These are phyloP conservation scores for Malurus splendens DNA, from an alignment of 2,797 vertebrate species.

Conservation along the genomic window DNA sequence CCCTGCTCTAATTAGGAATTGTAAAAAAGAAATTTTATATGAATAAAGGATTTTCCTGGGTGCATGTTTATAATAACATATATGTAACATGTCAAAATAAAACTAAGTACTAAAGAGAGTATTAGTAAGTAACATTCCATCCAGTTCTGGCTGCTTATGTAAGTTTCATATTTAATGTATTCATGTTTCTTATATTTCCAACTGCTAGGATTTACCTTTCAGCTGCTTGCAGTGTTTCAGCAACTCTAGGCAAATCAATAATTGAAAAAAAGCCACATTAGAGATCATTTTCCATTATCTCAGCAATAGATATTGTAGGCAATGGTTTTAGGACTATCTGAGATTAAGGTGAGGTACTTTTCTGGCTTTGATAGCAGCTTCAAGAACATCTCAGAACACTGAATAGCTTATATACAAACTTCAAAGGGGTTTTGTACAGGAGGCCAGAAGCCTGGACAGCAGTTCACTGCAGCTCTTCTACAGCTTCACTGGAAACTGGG, in stretches of 20 bases:
- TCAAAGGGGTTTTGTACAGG: not conserved
- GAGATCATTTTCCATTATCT: not conserved
- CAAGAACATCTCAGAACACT: constrained; percentile 17
- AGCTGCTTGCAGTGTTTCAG: not conserved
- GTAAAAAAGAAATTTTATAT: not conserved
- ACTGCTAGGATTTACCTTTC: not conserved
- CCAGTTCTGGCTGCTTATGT: not conserved
- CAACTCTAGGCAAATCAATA: not conserved
- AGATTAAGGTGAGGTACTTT: not conserved
- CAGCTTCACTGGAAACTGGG: constrained; percentile 27
- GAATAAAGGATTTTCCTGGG: not conserved
- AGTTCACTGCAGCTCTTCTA: constrained; percentile 16
- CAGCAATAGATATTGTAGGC: not conserved
- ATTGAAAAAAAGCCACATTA: not conserved
- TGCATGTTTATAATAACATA: not conserved
- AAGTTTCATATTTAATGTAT: constrained; percentile 8
- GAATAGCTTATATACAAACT: constrained; percentile 29
- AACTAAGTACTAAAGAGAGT: not conserved
- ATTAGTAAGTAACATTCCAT: not conserved
- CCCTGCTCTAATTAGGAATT: not conserved
- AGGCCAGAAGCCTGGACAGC: not conserved
- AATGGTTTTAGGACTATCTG: not conserved
- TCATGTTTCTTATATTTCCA: constrained; percentile 20
- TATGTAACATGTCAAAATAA: constrained; percentile 28
- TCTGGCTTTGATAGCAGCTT: constrained; percentile 15